phyloP scores from a whole-genome alignment of 2,113 vertebrate genomes.

The Hippocampus zosterae region DNA sequence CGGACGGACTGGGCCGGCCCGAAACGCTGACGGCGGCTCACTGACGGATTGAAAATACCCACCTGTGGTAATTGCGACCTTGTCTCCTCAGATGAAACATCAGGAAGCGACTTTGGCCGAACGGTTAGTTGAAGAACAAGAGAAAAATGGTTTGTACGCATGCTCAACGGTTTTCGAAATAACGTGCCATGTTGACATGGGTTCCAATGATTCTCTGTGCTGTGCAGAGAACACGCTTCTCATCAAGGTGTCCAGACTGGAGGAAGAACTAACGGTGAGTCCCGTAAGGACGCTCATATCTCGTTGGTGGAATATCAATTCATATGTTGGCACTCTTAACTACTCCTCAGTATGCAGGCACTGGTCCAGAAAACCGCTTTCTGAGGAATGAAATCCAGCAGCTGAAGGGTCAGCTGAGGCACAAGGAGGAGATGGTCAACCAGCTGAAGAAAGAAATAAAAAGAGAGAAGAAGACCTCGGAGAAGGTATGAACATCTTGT shows the following conservation, averaged over 20 bases:
- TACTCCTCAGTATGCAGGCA: slow-evolving; percentile 58
- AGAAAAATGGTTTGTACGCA: slow-evolving; percentile 74
- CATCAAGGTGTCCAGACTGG: slow-evolving; percentile 77
- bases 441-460: slow-evolving; percentile 82
- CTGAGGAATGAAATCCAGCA: slow-evolving; percentile 85
- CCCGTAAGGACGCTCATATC: not conserved
- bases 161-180: not conserved
- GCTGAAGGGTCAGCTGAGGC: slow-evolving; percentile 84
- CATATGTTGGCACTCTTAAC: not conserved
- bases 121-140: slow-evolving; percentile 80
- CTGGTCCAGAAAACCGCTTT: slow-evolving; percentile 81
- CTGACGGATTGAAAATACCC: too few relatives aligned
- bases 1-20: too few relatives aligned
- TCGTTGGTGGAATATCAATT: not conserved
- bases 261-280: slow-evolving; percentile 83
- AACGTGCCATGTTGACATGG: not conserved
- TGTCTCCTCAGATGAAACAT: slow-evolving; percentile 79
- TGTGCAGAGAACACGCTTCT: slow-evolving; percentile 81
- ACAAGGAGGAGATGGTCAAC: slow-evolving; percentile 79
- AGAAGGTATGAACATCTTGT: slow-evolving; percentile 75
- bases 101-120: slow-evolving; percentile 75
- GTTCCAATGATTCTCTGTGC: slow-evolving; percentile 5
- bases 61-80: not conserved
- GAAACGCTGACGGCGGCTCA: too few relatives aligned
- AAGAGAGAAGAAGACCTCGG: slow-evolving; percentile 85